phyloP scores from a whole-genome alignment of 2,797 vertebrate species.

The Intellagama lesueurii region DNA sequence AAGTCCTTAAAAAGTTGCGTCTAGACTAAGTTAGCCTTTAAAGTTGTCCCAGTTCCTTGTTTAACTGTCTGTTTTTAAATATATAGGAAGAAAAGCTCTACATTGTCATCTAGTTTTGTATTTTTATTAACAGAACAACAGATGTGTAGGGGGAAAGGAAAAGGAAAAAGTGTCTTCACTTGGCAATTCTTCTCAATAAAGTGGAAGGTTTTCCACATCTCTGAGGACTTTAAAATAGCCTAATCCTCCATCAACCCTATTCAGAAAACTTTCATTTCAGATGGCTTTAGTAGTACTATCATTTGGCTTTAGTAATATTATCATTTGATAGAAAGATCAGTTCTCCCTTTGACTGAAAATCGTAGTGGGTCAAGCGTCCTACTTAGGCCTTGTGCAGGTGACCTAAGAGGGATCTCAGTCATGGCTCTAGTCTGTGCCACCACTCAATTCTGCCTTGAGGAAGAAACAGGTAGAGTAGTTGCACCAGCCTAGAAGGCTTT shows the following conservation, averaged over 20 bases:
- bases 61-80: not conserved
- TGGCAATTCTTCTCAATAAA: not conserved
- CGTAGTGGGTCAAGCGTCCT: not conserved
- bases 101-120: not conserved
- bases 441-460: not conserved
- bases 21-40: not conserved
- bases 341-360: not conserved
- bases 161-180: not conserved
- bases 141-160: not conserved
- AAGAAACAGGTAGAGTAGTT: not conserved
- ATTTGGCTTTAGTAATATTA: accelerated
- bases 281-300: accelerated
- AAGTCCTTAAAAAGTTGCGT: not conserved
- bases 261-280: not conserved
- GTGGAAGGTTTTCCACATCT: not conserved
- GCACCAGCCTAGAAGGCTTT: not conserved
- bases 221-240: not conserved
- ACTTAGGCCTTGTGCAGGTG: not conserved
- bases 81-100: not conserved
- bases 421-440: not conserved
- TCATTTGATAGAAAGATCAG: not conserved
- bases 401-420: not conserved
- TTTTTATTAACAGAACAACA: not conserved
- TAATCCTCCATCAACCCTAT: not conserved
- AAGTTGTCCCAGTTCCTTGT: not conserved